Percentiles rank a stretch among this genome's conserved stretches.
Conservation (phyloP, 2,113 vertebrate species). For the Grus americana region DNA sequence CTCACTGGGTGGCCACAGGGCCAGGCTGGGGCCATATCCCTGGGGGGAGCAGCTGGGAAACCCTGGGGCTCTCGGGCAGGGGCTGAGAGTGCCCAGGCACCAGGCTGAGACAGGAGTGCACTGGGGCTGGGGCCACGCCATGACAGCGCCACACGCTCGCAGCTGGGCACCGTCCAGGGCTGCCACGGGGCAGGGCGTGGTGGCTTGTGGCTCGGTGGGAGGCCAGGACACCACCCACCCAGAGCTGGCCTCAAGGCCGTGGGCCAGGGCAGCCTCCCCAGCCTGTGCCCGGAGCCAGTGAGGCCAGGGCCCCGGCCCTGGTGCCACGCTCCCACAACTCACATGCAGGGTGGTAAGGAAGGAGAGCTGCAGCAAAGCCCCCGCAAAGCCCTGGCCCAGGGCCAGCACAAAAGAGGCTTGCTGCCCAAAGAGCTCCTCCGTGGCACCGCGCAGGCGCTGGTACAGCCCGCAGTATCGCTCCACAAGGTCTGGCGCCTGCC, state of each 20-base stretch:
- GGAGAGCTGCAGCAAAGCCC: conserved; percentile 87
- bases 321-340: conserved; percentile 1
- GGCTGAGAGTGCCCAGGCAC: accelerated
- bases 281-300: accelerated
- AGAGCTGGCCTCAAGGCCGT: accelerated
- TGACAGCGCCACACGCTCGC: accelerated
- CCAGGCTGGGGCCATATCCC: accelerated
- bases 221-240: neutral
- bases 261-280: neutral
- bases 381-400: conserved; percentile 86
- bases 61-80: accelerated
- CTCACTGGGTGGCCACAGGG: neutral
- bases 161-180: accelerated
- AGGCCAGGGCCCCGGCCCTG: accelerated
- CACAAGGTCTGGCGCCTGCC: conserved; percentile 80
- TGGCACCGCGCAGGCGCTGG: conserved; percentile 80
- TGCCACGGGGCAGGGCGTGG: neutral
- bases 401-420: conserved; percentile 85
- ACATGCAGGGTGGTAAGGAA: conserved; percentile 87
- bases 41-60: neutral
- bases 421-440: conserved; percentile 92
- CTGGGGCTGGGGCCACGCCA: accelerated
- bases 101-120: neutral
- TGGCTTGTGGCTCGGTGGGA: accelerated
- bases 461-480: conserved; percentile 83